Evolutionary conservation across 2,797 vertebrate genomes (phyloP).

Genomic region (Pempheris klunzingeri): DNA sequence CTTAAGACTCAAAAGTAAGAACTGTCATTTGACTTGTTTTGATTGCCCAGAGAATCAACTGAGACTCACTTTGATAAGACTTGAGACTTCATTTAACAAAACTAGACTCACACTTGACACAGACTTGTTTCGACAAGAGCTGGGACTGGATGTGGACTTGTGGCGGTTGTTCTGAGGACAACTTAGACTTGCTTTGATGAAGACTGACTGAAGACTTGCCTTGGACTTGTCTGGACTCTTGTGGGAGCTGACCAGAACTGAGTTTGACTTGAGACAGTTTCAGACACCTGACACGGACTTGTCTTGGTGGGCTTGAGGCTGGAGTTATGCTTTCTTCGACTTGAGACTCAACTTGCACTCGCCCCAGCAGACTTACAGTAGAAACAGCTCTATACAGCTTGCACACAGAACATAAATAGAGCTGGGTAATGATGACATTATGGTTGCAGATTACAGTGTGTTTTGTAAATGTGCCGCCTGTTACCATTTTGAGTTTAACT

Average conservation of each 20-base stretch:
- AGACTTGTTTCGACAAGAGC: neutral
- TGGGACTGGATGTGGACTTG: neutral
- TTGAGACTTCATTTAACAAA: no score
- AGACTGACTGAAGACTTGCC: neutral
- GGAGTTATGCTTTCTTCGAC: neutral
- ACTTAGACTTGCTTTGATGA: no score
- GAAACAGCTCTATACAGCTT: conserved; percentile 3
- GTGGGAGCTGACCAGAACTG: neutral
- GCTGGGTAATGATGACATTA: conserved; percentile 31
- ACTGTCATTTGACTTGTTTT: neutral
- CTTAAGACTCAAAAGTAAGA: neutral
- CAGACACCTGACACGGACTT: no score
- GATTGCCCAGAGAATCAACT: no score
- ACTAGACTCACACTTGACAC: no score
- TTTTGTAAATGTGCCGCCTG: conserved; percentile 30
- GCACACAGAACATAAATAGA: conserved; percentile 8
- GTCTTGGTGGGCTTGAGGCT: no score
- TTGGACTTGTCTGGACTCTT: neutral
- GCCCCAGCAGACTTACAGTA: neutral
- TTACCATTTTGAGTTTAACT: conserved; percentile 37
- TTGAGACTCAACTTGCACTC: neutral
- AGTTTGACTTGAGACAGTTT: neutral
- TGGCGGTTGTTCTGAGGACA: neutral
- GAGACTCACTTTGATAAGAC: no score
- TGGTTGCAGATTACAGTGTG: conserved; percentile 18